Base-by-base conservation (phyloP, 2,113 vertebrate species). In the Rhinichthys klamathensis region DNA sequence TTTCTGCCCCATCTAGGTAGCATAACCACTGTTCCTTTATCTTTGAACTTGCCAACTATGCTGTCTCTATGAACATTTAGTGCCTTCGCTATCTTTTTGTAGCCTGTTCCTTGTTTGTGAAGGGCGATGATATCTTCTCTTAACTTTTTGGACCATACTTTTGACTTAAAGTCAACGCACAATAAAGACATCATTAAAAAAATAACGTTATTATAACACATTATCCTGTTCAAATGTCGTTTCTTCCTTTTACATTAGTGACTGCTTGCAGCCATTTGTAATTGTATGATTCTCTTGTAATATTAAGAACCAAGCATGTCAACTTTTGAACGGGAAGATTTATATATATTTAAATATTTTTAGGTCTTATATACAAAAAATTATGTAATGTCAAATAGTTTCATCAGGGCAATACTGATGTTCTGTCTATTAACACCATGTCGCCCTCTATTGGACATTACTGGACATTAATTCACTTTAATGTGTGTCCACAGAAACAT, bases 371-470 rank as follows among this genome's bases (percentile, higher is more conserved):
- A 41, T 21, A 38, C 67, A 70, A 23, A 38, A n/a, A 11, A 10
- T 18, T 3, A 1, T 65, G 2, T 35, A 11, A 38, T 11, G 32
- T 11, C 38, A 72, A 41, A 41, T 70, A 2, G 67, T 4, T 70
- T 70, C 4, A 41, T 41, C 21, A 23, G 67, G 4, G 21, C 10
- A n/a, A 41, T 13, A n/a, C 32, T 69, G 25, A 18, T n/a, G 18
- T 4, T 44, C 27, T 23, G 27, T 76, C 23, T 81, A 10, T 23
- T 41, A 46, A 44, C 65, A 54, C 49, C 30, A 69, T 86, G 72
- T 88, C 61, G 89, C 94, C 93, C 89, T 74, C 93, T 93, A 54
- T 81, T 82, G 92, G 92, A 38, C 67, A 30, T 76, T 80, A 41
- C 41, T 41, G 41, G 41, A 41, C 41, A 41, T 41, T 41, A 85